These are phyloP conservation scores for Apantesis nais DNA, from an alignment of 2,888 invertebrate species.

Conservation along the genomic window DNA sequence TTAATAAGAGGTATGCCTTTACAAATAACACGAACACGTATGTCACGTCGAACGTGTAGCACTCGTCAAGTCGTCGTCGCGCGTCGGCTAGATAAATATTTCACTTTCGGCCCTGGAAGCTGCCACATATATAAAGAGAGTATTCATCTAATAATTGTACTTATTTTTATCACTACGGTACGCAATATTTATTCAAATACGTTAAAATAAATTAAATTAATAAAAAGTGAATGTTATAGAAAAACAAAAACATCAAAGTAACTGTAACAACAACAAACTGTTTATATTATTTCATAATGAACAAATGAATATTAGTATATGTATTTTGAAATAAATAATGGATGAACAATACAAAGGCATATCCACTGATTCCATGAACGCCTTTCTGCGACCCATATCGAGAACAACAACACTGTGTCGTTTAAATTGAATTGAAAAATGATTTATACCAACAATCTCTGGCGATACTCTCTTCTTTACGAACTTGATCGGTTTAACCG, in stretches of 20 bases:
- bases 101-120: not conserved
- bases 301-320: not conserved
- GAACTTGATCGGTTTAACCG: constrained; percentile 72
- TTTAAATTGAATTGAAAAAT: constrained; percentile 84
- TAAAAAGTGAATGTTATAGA: not conserved
- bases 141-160: not conserved
- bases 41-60: no score
- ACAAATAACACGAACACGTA: no score
- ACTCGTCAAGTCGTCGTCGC: no score
- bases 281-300: not conserved
- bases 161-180: not conserved
- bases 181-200: no score
- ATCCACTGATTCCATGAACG: constrained; percentile 49
- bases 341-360: constrained; percentile 41
- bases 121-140: not conserved
- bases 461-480: constrained; percentile 72
- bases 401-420: constrained; percentile 77
- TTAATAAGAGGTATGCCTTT: no score
- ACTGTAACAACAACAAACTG: not conserved
- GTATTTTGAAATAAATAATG: constrained; percentile 24
- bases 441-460: constrained; percentile 81
- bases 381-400: constrained; percentile 57
- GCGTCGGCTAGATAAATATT: no score
- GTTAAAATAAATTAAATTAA: not conserved
- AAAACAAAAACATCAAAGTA: not conserved